Conservation (phyloP, 2,888 invertebrate genomes). For the Lamellibrachia satsuma region DNA sequence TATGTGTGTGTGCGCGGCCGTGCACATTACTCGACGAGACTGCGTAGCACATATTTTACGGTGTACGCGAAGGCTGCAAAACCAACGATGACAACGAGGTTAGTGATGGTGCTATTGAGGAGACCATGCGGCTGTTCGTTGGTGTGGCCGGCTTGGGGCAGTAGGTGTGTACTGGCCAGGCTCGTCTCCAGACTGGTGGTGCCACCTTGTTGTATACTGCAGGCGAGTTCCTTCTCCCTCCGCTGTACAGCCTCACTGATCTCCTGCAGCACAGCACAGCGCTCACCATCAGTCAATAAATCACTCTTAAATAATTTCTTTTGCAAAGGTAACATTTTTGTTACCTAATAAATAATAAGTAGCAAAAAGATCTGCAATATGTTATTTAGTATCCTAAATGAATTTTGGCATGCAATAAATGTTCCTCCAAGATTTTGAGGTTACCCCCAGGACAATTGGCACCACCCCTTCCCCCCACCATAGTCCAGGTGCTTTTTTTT, state of each 20-base stretch:
- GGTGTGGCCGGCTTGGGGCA: neutral
- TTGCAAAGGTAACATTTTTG: too few species aligned
- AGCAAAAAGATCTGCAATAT: too few species aligned
- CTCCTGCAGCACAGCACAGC: slow-evolving; percentile 53
- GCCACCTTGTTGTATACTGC: slow-evolving; percentile 47
- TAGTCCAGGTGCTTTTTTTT: too few species aligned
- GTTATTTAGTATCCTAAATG: too few species aligned
- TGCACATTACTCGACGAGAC: slow-evolving; percentile 49
- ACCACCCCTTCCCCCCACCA: too few species aligned
- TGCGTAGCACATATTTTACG: slow-evolving; percentile 82
- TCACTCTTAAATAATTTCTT: too few species aligned
- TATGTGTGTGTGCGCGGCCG: neutral
- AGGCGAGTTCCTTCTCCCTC: slow-evolving; percentile 68
- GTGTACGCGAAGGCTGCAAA: slow-evolving; percentile 91
- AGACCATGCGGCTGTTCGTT: slow-evolving; percentile 48
- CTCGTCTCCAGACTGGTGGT: neutral
- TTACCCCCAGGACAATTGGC: too few species aligned
- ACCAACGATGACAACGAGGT: slow-evolving; percentile 86
- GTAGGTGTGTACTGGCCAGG: neutral
- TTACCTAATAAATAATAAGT: too few species aligned
- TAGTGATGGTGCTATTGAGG: slow-evolving; percentile 76
- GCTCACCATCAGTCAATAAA: neutral
- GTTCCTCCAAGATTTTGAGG: too few species aligned
- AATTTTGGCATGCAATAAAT: too few species aligned
- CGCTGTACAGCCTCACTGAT: slow-evolving; percentile 68